These are phyloP conservation scores for Penelope pileata DNA, from an alignment of 2,113 vertebrate genomes.

Conservation along the genomic window DNA sequence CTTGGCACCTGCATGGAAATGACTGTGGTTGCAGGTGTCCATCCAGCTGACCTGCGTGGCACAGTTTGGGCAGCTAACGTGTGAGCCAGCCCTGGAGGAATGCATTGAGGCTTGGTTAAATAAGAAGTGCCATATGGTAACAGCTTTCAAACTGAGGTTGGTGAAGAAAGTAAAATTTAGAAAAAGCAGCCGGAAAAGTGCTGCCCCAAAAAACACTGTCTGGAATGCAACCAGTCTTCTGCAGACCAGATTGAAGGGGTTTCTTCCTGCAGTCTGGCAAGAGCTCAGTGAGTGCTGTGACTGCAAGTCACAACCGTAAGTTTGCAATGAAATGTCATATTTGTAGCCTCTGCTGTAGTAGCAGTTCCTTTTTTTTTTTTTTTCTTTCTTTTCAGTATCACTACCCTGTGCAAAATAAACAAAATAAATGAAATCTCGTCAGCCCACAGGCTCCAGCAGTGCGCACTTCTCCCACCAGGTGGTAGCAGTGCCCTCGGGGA, in stretches of 20 bases:
- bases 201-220: background rate
- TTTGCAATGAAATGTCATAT: background rate
- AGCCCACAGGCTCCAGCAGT: fast-evolving
- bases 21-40: background rate
- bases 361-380: background rate
- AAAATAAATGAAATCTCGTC: background rate
- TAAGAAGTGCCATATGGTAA: background rate
- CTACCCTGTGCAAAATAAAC: fast-evolving
- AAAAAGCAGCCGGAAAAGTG: background rate
- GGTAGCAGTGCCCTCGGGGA: constrained; percentile 33
- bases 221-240: background rate
- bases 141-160: background rate
- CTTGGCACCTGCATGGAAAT: background rate
- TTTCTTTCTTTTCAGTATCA: background rate
- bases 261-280: background rate
- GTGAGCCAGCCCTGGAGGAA: background rate
- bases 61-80: background rate
- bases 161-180: background rate
- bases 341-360: background rate
- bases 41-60: background rate
- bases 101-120: background rate
- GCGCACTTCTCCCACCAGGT: constrained; percentile 45
- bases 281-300: background rate
- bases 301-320: background rate
- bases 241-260: fast-evolving